Conservation (phyloP, 1,140 invertebrate species). For the Pogonus chalceus region DNA sequence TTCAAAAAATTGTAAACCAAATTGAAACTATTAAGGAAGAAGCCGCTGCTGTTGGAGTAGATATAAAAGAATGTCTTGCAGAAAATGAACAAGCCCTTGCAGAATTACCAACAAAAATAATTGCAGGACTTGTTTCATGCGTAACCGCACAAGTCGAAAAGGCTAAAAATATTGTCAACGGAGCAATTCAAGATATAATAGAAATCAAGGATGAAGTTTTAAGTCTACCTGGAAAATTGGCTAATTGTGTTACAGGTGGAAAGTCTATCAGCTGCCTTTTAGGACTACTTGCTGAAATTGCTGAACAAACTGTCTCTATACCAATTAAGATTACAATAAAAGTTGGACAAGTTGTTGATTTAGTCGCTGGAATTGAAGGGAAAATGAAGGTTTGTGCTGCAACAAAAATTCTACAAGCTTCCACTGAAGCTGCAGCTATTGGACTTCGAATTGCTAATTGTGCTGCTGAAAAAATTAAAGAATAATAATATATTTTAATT, state of each 20-base stretch:
- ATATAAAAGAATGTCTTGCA: slow-evolving; percentile 8
- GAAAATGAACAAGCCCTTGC: neutral
- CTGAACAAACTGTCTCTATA: neutral
- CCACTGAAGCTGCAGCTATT: neutral
- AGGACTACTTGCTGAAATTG: neutral
- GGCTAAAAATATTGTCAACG: neutral
- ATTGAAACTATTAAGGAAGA: slow-evolving; percentile 9
- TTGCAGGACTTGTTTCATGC: neutral
- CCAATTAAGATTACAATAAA: neutral
- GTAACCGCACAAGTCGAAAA: neutral
- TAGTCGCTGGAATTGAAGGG: neutral
- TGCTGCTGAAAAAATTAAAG: slow-evolving; percentile 8
- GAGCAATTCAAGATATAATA: neutral
- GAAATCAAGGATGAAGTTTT: neutral
- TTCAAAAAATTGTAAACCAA: neutral
- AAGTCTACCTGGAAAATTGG: neutral
- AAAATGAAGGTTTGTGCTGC: neutral
- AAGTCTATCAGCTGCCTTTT: neutral
- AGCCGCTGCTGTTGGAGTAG: slow-evolving; percentile 1
- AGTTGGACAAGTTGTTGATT: neutral
- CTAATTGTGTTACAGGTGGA: neutral
- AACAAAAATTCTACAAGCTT: neutral
- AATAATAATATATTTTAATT: too few relatives aligned
- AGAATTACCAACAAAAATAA: neutral
- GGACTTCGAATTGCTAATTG: slow-evolving; percentile 2